Base-by-base conservation (phyloP, 2,888 invertebrate species). In the Trichogramma evanescens region DNA sequence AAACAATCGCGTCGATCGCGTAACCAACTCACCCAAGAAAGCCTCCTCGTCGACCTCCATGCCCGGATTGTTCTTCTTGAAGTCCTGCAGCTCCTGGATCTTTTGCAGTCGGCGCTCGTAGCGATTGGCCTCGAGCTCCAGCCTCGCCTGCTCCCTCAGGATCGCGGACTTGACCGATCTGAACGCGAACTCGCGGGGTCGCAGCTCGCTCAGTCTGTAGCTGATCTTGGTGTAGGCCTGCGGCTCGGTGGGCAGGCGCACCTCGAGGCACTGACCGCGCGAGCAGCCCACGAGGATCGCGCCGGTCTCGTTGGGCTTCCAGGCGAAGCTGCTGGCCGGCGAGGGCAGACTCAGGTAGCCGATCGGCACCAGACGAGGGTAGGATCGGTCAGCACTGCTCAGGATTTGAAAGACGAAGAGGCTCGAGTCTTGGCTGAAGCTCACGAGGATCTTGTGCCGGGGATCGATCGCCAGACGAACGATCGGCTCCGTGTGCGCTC, bases 261-360 rank as follows among this genome's bases (percentile, higher is more conserved):
- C 77, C 76, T 85, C 82, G 26, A 81, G 73, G 44, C 85, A 80
- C 58, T 84, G 79, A 8, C 87, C 86, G 56, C 75, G 72, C 2
- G 72, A 69, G 66, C 85, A 84, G 13, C 86, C 86, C 44, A 85
- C 72, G 8, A 86, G 69, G 9, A 83, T 69, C 5, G 78, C 80
- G n/a, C 45, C 70, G 74, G 86, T 84, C 68, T 79, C 72, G 8
- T 74, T 67, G 2, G 84, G 83, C 69, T 86, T 85, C 90, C 91
- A 91, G 8, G 83, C 82, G 70, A 91, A 81, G 68, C 80, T 86
- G 3, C 82, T 84, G 0, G 88, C 84, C 51, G 81, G 79, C 50
- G 85, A 87, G 0, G 83, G 83, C 0, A 87, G 81, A 56, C 81
- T 79, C 9, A 90, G 79, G 66, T 84, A 90, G 0, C 91, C 91